Base-by-base conservation (phyloP, 2,888 invertebrate genomes). In the Dynastes grantii region DNA sequence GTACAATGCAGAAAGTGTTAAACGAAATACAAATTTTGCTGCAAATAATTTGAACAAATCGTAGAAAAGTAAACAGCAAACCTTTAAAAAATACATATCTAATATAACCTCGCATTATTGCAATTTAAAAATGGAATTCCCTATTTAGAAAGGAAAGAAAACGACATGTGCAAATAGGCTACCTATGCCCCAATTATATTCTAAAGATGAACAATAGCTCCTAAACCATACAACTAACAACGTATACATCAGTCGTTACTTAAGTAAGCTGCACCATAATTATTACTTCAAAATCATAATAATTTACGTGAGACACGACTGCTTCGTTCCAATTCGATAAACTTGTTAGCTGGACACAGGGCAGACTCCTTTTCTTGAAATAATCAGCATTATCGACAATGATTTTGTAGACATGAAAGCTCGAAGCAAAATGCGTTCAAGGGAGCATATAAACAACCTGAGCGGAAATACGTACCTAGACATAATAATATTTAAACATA, bases 391-490 rank as follows among this genome's bases (percentile, higher is more conserved):
- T 32, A 13, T 8, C 6, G 67, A 49, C 45, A 67, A 49, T 22
- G 45, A 67, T 45, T 32, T 67, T n/a, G 67, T 16, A 45, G 67
- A 32, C 67, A 67, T 67, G 67, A 67, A 67, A 67, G 67, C 67
- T 67, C 22, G 45, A 49, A 67, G 67, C 45, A 11, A 49, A 67
- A 67, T 16, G 27, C 11, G 49, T 49, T 63, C 3, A 32, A 63
- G n/a, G 13, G 55, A 55, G 2, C 8, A 63, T 32, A 3, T 2
- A 29, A 63, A 29, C 63, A 32, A 32, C 8, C 63, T 8, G 16
- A 49, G 22, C 49, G 22, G 27, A 49, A 67, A 32, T 9, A 9
- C 9, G 32, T 9, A 32, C 63, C 16, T 40, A 64, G 37, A 27
- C 16, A 67, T 67, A 67, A 22, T 67, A 22, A 67, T 49, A 67